Percentiles rank a stretch among this genome's conserved stretches.
Evolutionary conservation across 2,113 vertebrate genomes (phyloP).

Genomic region (Cygnus buccinator): DNA sequence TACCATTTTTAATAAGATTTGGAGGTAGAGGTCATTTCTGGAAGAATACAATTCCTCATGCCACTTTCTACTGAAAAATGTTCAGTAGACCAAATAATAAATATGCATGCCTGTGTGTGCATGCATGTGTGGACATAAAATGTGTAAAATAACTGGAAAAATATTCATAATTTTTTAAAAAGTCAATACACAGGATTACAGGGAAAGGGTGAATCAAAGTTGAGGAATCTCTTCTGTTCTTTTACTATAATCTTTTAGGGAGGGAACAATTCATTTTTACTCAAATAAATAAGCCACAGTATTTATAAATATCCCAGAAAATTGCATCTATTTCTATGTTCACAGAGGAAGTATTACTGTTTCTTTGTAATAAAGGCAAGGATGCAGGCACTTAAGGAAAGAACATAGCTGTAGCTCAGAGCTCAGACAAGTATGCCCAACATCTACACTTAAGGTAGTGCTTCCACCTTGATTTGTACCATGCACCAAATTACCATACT

Average conservation of each 20-base stretch:
- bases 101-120: neutral
- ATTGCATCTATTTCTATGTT: neutral
- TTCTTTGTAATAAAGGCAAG: neutral
- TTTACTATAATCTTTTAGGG: neutral
- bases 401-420: neutral
- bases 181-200: neutral
- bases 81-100: neutral
- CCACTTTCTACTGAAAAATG: neutral
- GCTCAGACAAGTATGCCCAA: neutral
- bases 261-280: neutral
- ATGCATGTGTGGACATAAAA: accelerated
- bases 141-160: neutral
- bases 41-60: neutral
- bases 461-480: neutral
- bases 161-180: neutral
- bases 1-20: accelerated
- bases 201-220: neutral
- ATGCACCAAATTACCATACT: neutral
- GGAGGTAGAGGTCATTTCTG: neutral
- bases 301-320: neutral
- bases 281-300: neutral
- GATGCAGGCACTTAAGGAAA: neutral
- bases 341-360: neutral
- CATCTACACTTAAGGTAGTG: neutral
- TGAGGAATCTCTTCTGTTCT: neutral